Evolutionary conservation across 1,140 invertebrate genomes (phyloP), one percentile per base, ranked within the genome.

Genomic region (Trichonephila inaurata): DNA sequence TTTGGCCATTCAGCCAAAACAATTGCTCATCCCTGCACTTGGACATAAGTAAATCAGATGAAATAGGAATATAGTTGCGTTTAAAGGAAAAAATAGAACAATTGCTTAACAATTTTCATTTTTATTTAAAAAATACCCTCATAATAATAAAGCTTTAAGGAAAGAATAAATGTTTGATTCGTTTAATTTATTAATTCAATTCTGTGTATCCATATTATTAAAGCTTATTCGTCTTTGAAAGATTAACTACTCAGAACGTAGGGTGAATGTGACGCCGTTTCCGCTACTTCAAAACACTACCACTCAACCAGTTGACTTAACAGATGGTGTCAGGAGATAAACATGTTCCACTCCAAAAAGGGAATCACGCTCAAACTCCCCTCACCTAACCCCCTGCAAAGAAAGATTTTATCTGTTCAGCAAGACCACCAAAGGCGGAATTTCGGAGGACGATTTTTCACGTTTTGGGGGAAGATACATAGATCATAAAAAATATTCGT

Each of bases 321-420:
- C 72, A 77, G 83, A 85, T 85, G 83, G 83, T 85, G 83, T 85
- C 83, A 85, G 83, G 60, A 16, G 83, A 85, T 85, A 60, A 85
- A 6, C 8, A 60, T 44, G 51, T 85, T 85, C 58, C 58, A 60
- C 83, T 51, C 44, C 10, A 85, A 58, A 85, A 85, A 85, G 33
- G 83, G 83, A 85, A 85, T 58, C 51, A 85, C 51, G 51, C 83
- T 85, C n/a, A n/a, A 81, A 24, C 83, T 85, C 83, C 44, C 44
- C 83, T 60, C 44, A 85, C 51, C 51, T 85, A 85, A 28, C 83
- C 51, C 51, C 51, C 83, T 61, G 19, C 40, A n/a, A 51, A 85
- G n/a, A 58, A 28, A 21, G 72, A 77, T 77, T 40, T 77, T 77
- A 77, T 77, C 72, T 77, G 5, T 33, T 19, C 33, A 77, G 72